phyloP scores from a whole-genome alignment of 2,888 invertebrate species.

The Drosophila multiciliata region DNA sequence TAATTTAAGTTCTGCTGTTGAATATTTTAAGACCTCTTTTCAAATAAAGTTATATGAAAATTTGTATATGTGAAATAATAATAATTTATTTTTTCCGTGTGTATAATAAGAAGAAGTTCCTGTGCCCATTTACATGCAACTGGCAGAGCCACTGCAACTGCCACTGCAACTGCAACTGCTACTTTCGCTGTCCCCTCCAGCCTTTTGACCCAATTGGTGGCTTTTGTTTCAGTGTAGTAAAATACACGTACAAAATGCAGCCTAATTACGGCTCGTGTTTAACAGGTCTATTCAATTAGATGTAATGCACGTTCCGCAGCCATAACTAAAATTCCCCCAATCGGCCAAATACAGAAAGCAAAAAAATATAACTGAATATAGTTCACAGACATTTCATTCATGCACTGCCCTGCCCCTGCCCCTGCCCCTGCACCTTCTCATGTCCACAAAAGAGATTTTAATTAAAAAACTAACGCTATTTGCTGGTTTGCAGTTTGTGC shows the following conservation, averaged over 20 bases:
- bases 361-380: conserved; percentile 21
- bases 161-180: conserved; percentile 41
- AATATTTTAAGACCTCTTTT: no score
- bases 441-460: conserved; percentile 41
- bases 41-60: no score
- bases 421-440: not conserved
- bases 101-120: conserved; percentile 68
- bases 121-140: conserved; percentile 46
- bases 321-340: conserved; percentile 45
- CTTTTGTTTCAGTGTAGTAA: conserved; percentile 35
- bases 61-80: no score
- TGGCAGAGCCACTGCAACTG: conserved; percentile 26
- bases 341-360: conserved; percentile 31
- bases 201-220: conserved; percentile 56
- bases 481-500: conserved; percentile 57
- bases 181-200: not conserved
- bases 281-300: conserved; percentile 73
- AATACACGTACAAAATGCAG: conserved; percentile 43
- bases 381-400: conserved; percentile 29
- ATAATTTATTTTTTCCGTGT: not conserved
- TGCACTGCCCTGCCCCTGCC: not conserved
- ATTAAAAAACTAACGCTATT: conserved; percentile 70
- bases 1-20: no score
- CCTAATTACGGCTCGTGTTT: conserved; percentile 72
- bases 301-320: conserved; percentile 53